Conservation (phyloP, 2,113 vertebrate genomes). For the Hiodon alosoides region DNA sequence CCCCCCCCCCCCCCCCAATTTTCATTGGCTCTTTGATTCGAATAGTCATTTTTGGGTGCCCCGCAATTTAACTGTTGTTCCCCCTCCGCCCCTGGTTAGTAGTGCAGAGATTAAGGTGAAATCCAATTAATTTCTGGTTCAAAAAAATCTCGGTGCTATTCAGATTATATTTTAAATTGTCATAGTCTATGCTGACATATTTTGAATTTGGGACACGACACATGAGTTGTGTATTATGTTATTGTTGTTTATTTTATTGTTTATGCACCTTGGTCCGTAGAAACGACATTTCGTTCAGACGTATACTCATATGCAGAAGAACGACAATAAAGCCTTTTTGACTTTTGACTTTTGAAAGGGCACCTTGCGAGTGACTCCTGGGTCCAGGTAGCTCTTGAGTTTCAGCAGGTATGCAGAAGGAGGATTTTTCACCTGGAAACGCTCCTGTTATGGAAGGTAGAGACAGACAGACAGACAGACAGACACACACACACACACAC, state of each 20-base stretch:
- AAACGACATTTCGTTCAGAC: background rate
- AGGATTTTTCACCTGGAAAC: constrained; percentile 93
- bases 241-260: background rate
- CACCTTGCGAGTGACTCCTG: constrained; percentile 82
- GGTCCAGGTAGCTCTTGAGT: constrained; percentile 87
- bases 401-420: constrained; percentile 84
- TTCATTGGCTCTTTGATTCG: too few species aligned
- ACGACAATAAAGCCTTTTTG: too few species aligned
- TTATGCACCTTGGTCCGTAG: background rate
- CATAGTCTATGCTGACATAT: background rate
- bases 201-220: too few species aligned
- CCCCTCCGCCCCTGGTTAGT: background rate
- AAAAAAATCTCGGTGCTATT: background rate
- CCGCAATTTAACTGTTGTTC: too few species aligned
- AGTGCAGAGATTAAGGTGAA: constrained; percentile 4
- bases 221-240: background rate
- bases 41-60: too few species aligned
- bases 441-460: constrained; percentile 64
- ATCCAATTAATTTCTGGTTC: constrained; percentile 12
- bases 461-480: constrained; percentile 2
- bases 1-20: too few species aligned
- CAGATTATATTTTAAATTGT: background rate
- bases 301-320: too few species aligned
- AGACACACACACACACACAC: too few species aligned
- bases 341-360: too few species aligned